These are phyloP conservation scores for Drosophila neotestacea DNA, from an alignment of 2,888 invertebrate species.

Conservation along the genomic window DNA sequence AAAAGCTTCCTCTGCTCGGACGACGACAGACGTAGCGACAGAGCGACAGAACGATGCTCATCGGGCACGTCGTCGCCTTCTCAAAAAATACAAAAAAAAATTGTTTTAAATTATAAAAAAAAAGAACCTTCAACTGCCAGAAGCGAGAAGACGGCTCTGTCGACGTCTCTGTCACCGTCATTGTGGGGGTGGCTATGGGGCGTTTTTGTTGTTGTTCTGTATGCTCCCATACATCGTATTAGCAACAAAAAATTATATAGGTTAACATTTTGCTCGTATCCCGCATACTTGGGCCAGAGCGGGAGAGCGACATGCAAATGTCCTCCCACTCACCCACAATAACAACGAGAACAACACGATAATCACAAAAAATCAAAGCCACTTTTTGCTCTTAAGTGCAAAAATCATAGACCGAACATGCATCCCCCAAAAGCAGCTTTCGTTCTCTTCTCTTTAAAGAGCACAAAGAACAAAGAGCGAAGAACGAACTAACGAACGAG, in stretches of 20 bases:
- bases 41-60: neutral
- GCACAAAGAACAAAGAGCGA: neutral
- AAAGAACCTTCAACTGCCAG: conserved; percentile 74
- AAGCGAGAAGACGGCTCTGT: conserved; percentile 36
- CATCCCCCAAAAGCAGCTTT: conserved; percentile 53
- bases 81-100: conserved; percentile 13
- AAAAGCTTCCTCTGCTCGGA: conserved; percentile 47
- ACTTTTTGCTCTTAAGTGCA: conserved; percentile 75
- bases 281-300: conserved; percentile 33
- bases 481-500: neutral
- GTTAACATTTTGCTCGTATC: conserved; percentile 64
- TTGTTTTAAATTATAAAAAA: conserved; percentile 64
- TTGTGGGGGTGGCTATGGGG: conserved; percentile 29
- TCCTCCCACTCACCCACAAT: conserved; percentile 23
- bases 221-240: conserved; percentile 21
- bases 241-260: conserved; percentile 68
- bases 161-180: conserved; percentile 28
- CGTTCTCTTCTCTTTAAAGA: conserved; percentile 35
- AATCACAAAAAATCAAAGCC: conserved; percentile 64
- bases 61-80: conserved; percentile 35
- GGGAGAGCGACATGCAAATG: conserved; percentile 64
- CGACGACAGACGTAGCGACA: conserved; percentile 1
- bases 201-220: conserved; percentile 12
- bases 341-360: conserved; percentile 38
- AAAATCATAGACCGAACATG: conserved; percentile 57